Base-by-base conservation (phyloP, 2,113 vertebrate genomes). In the Hemiprocne comata region DNA sequence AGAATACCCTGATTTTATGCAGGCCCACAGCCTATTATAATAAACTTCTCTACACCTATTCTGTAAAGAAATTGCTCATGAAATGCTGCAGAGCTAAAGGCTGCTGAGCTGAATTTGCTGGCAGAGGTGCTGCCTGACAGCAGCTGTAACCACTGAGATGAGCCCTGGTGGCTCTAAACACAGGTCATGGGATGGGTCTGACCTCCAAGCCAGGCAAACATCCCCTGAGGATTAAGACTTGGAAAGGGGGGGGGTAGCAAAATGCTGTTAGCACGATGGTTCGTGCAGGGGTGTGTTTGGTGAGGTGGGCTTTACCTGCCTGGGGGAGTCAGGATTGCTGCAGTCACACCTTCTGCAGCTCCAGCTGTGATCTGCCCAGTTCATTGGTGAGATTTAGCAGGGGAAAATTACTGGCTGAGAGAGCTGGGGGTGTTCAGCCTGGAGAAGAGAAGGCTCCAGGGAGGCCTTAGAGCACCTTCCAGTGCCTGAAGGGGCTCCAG, bases 1-100 rank as follows among this genome's bases (percentile, higher is more conserved):
- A 7, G 40, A 94, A 42, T 82, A 88, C 78, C 87, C 93, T 95
- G 90, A 96, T 94, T 96, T 96, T 93, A 97, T 97, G 97, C 96
- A 95, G 95, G 79, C 54, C 95, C 95, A 95, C 94, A 97, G 91
- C 74, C 90, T 13, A 51, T 50, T 74, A 46, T 91, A 85, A 95
- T 93, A 79, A 95, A 96, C 89, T 93, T 79, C 85, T 74, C 89
- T 89, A 36, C 73, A 92, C 60, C 54, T 86, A 69, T 50, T 87
- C 74, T 53, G 81, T 24, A 21, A 58, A 67, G 85, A 89, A 95
- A 95, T 95, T 61, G 66, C 86, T 95, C 84, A 26, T 26, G 77
- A 65, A 81, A 71, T 25, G 81, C 84, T 34, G 85, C 34, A 29
- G 58, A 77, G 87, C 61, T 70, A 17, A 50, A 67, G 73, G 69